Conservation (phyloP, 2,888 invertebrate genomes). For the Brachyopa scutellaris region DNA sequence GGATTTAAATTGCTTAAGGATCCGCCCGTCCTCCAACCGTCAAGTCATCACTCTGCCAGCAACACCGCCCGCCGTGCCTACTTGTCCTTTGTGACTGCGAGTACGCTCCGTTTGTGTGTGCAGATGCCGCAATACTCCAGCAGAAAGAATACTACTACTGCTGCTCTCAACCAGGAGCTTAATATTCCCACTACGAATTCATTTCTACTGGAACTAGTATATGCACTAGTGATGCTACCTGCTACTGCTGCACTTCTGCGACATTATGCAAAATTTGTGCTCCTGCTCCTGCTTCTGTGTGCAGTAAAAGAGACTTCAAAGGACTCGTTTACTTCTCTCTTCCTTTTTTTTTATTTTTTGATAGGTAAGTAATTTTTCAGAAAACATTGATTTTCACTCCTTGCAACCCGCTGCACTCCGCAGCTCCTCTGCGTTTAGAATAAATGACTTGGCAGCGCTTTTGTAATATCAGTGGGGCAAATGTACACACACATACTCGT, state of each 20-base stretch:
- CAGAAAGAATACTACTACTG: constrained; percentile 51
- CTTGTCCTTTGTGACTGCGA: constrained; percentile 67
- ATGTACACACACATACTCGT: constrained; percentile 13
- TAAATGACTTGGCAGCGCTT: constrained; percentile 64
- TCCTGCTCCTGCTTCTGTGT: no score
- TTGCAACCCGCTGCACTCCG: constrained; percentile 26
- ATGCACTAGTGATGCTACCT: constrained; percentile 20
- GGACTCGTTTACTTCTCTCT: constrained; percentile 66
- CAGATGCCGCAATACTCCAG: constrained; percentile 66
- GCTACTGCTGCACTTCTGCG: constrained; percentile 59
- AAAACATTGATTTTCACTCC: constrained; percentile 67
- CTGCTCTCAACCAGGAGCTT: constrained; percentile 60
- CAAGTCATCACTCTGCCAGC: not conserved
- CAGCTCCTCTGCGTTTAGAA: constrained; percentile 41
- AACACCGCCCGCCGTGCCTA: constrained; percentile 30
- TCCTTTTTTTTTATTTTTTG: constrained; percentile 30
- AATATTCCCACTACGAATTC: constrained; percentile 68
- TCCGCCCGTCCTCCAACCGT: constrained; percentile 23
- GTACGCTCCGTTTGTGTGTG: constrained; percentile 67
- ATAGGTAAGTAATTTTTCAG: constrained; percentile 66
- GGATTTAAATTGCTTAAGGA: constrained; percentile 72
- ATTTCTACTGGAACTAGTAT: constrained; percentile 37
- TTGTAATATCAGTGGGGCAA: constrained; percentile 62
- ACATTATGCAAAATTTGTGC: constrained; percentile 69
- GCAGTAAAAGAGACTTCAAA: constrained; percentile 64